Evolutionary conservation across 2,888 invertebrate species (phyloP), one percentile per base, ranked within the genome.

Genomic region (Unio delphinus): DNA sequence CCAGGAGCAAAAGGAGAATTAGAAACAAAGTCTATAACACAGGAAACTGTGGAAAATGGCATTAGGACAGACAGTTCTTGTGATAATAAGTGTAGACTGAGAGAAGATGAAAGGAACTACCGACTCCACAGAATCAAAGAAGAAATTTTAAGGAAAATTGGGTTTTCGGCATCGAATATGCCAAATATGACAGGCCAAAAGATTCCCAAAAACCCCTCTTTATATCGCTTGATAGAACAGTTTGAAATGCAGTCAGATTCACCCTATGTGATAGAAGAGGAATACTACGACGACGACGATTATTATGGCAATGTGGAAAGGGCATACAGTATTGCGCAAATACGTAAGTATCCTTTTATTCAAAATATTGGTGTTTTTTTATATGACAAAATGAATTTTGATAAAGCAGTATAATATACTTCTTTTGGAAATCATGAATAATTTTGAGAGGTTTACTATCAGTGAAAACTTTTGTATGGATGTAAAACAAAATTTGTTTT

Each of bases 131-230:
- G 69, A 23, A 76, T 83, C 56, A 79, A 80, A 69, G 69, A 71
- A 23, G 71, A 75, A 45, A 83, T 83, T 67, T 74, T 83, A 57
- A 75, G 72, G 54, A 79, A 76, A 69, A 65, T 83, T n/a, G 80
- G 80, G 69, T 78, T 83, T 62, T 75, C 69, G 17, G 71, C 57
- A 61, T 60, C 64, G n/a, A 65, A 73, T 55, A 71, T 81, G 67
- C 86, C 86, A 5, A 84, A 86, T 68, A 76, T 81, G 70, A 83
- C 86, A 0, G 79, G 79, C 17, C 73, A 76, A 67, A 72, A 68
- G 20, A 74, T 84, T 55, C 86, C 86, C 26, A 79, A 79, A 65
- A 71, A 81, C 6, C 85, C 85, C 18, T 79, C 81, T 6, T 70
- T 83, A 68, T 72, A 78, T 11, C 75, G 72, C 61, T 71, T 84